Evolutionary conservation across 2,888 invertebrate genomes (phyloP), one percentile per base, ranked within the genome.

Genomic region (Thereva nobilitata): DNA sequence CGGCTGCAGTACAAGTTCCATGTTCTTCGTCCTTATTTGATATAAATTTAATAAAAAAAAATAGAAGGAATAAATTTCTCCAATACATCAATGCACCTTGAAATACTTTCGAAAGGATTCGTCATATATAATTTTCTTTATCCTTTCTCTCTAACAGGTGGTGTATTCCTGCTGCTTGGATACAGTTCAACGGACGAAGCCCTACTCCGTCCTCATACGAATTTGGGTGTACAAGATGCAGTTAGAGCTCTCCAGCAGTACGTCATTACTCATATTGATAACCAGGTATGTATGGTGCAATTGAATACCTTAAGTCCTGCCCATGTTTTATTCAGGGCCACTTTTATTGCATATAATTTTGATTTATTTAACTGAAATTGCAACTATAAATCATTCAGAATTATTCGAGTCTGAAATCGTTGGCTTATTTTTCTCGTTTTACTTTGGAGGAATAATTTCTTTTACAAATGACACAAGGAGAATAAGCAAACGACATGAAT

Each of bases 111-210:
- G 50, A n/a, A n/a, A 42, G 42, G 42, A 42, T 42, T 8, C 9
- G 42, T 8, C 7, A 42, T 42, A 42, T 7, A 8, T 42, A 42
- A 8, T 42, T 42, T 42, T 8, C 7, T 8, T 42, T 42, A 8
- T 42, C 23, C 37, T 34, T 35, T 53, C 23, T 63, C 8, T 75
- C 84, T 91, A 69, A 89, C 90, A 66, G 91, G 92, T 82, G 94
- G 95, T 44, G 89, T 94, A 45, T 95, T 92, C 82, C 85, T 95
- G 71, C 89, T 94, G 79, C 87, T 95, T 67, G 95, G 94, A 67
- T 95, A 93, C 82, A 94, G 94, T 75, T 89, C 92, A 68, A 89
- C 90, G n/a, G 94, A 95, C 79, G 93, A 95, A 80, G 87, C 88
- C 0, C 83, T 93, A 67, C 84, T 94, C 73, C 86, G 89, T 72